Percentiles rank a stretch among this genome's conserved stretches.
Conservation (phyloP, 2,888 invertebrate species). For the Anoncus sp. region DNA sequence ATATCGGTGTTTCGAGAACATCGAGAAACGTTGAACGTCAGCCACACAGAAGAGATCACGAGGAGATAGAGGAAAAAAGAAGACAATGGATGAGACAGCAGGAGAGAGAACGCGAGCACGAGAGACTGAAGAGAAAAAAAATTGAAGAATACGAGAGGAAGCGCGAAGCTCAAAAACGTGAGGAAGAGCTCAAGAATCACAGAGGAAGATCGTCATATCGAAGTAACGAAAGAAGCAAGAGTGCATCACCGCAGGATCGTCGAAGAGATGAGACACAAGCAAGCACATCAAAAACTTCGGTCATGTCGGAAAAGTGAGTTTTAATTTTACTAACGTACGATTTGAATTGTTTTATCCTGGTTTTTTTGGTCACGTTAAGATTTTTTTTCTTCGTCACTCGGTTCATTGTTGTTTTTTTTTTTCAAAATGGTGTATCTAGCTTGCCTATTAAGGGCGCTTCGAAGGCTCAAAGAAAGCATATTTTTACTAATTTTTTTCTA, state of each 20-base stretch:
- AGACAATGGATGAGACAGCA: conserved; percentile 71
- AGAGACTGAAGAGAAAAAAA: conserved; percentile 69
- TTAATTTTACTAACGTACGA: neutral
- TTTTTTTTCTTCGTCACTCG: too few species aligned
- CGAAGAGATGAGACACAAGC: conserved; percentile 16
- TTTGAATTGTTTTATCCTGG: too few species aligned
- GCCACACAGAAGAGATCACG: conserved; percentile 61
- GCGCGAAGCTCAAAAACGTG: conserved; percentile 54
- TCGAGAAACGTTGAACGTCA: conserved; percentile 29
- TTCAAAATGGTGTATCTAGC: too few species aligned
- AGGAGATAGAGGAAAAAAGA: conserved; percentile 67
- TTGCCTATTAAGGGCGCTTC: too few species aligned
- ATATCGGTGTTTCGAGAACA: conserved; percentile 13
- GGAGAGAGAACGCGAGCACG: conserved; percentile 67
- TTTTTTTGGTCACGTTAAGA: too few species aligned
- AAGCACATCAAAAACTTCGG: conserved; percentile 33
- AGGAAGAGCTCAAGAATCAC: conserved; percentile 37
- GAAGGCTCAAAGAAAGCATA: too few species aligned
- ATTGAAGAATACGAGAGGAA: conserved; percentile 71
- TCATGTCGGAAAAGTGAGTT: conserved; percentile 67
- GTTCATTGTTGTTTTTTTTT: too few species aligned
- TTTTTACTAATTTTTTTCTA: too few species aligned
- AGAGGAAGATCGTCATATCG: conserved; percentile 58
- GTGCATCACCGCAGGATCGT: conserved; percentile 16
- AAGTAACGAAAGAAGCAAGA: conserved; percentile 45